phyloP scores from a whole-genome alignment of 2,797 vertebrate species.

The Silurus aristotelis region DNA sequence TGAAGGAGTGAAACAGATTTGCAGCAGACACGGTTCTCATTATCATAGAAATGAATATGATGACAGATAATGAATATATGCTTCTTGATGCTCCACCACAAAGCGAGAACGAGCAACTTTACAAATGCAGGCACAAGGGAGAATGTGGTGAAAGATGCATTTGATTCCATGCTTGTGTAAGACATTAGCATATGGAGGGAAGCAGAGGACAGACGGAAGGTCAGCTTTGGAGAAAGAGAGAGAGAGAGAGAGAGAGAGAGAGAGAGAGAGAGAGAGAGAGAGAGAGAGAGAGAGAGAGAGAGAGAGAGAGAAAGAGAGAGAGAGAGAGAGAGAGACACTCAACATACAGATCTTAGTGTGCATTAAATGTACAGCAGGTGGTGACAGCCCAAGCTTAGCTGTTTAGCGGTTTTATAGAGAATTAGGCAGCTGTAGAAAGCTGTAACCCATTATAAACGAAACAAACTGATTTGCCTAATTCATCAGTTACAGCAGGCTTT shows the following conservation, averaged over 20 bases:
- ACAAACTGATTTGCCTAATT: not conserved
- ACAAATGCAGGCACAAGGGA: constrained; percentile 33
- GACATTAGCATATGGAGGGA: constrained; percentile 65
- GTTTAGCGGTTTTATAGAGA: not conserved
- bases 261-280: not conserved
- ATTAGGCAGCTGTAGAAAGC: not conserved
- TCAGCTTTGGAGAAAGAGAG: constrained; percentile 55
- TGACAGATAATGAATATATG: constrained; percentile 82
- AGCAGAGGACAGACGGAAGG: constrained; percentile 70
- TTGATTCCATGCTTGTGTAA: constrained; percentile 50
- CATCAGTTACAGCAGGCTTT: not conserved
- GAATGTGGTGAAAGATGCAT: constrained; percentile 26
- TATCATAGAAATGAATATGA: constrained; percentile 86
- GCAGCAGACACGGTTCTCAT: constrained; percentile 74
- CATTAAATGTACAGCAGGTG: not conserved
- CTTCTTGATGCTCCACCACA: constrained; percentile 70
- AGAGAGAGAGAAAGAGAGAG: constrained; percentile 45
- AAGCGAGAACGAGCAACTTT: constrained; percentile 66
- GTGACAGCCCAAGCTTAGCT: not conserved
- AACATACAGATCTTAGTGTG: constrained; percentile 2
- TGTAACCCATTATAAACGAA: not conserved
- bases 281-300: not conserved
- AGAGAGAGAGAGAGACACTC: constrained; percentile 29
- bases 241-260: constrained; percentile 51
- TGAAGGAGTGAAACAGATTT: constrained; percentile 71